Percentiles rank a stretch among this genome's conserved stretches.
Conservation (phyloP, 2,888 invertebrate genomes). For the Ypsolopha sequella region DNA sequence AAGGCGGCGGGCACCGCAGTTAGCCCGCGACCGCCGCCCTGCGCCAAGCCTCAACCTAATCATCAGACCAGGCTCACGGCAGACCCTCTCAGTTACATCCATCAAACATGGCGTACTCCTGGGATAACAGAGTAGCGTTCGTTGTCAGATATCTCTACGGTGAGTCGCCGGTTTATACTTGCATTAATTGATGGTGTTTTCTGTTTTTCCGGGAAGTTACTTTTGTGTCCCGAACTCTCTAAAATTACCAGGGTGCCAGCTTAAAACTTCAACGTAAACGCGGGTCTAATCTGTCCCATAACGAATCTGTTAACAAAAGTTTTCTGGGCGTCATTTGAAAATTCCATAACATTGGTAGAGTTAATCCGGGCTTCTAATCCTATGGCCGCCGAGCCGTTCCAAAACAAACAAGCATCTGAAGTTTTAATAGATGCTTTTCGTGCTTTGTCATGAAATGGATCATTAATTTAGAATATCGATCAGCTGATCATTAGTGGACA, state of each 20-base stretch:
- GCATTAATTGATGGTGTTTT: no score
- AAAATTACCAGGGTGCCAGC: no score
- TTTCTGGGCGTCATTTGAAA: no score
- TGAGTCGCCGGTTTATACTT: slow-evolving; percentile 49
- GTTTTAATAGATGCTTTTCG: neutral
- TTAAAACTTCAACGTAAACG: no score
- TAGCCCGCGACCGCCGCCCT: slow-evolving; percentile 31
- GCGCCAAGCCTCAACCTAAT: slow-evolving; percentile 9
- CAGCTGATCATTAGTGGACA: neutral
- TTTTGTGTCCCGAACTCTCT: no score
- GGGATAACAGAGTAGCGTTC: slow-evolving; percentile 87
- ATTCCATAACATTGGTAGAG: no score
- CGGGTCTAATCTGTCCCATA: no score
- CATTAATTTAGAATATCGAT: neutral
- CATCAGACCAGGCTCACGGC: neutral
- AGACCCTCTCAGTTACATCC: neutral
- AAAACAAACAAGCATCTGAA: neutral
- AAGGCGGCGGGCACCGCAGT: slow-evolving; percentile 37
- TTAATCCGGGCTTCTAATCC: no score
- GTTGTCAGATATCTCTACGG: slow-evolving; percentile 86
- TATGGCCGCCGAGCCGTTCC: no score
- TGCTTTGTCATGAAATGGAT: neutral
- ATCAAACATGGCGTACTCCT: slow-evolving; percentile 78
- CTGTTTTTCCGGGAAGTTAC: no score
- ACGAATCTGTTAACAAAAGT: no score